Evolutionary conservation across 2,797 vertebrate genomes (phyloP).

Genomic region (Silurus lanzhouensis): DNA sequence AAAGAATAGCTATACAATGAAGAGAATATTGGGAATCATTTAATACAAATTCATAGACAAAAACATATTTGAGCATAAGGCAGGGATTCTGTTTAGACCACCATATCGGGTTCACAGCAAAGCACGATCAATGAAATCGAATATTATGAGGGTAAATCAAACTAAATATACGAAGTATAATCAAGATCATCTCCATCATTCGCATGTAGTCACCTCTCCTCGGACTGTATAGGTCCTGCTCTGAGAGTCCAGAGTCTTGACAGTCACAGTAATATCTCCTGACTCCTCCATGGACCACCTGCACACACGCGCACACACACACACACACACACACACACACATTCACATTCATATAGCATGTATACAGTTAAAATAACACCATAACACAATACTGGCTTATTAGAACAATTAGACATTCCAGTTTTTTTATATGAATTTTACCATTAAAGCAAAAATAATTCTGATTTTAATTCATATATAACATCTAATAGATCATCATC

Average conservation of each 20-base stretch:
- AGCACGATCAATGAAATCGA: not conserved
- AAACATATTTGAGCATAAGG: no score
- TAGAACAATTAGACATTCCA: not conserved
- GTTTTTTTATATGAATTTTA: not conserved
- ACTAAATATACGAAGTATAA: not conserved
- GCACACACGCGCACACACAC: not conserved
- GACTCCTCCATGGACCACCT: slow-evolving; percentile 77
- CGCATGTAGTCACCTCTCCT: slow-evolving; percentile 74
- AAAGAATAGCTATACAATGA: no score
- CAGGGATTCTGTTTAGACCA: no score
- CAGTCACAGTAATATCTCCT: slow-evolving; percentile 85
- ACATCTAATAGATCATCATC: not conserved
- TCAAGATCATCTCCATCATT: not conserved
- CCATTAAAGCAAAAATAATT: not conserved
- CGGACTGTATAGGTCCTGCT: slow-evolving; percentile 87
- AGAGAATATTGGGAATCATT: no score
- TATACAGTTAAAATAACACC: not conserved
- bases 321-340: not conserved
- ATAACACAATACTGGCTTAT: not conserved
- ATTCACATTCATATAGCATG: not conserved
- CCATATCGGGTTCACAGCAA: not conserved
- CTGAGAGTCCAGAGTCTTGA: slow-evolving; percentile 93
- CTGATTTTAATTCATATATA: no score
- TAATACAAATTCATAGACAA: no score
- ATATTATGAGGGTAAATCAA: not conserved